Percentiles rank a stretch among this genome's conserved stretches.
phyloP scores from a whole-genome alignment of 2,797 vertebrate species.

The Scolopax rusticola region DNA sequence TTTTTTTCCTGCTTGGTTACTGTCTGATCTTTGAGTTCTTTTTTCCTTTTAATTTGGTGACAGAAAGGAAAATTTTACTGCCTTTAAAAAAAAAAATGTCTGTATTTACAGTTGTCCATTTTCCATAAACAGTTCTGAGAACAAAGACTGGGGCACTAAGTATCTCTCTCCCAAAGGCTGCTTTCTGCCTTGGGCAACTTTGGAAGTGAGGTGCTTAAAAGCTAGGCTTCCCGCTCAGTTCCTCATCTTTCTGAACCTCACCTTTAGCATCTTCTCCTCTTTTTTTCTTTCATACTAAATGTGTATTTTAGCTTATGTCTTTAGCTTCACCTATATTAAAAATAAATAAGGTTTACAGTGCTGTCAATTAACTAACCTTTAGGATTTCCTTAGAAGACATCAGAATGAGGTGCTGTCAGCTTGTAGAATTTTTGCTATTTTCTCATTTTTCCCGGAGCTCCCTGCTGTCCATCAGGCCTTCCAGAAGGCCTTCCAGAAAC shows the following conservation, averaged over 20 bases:
- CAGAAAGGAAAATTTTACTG: neutral
- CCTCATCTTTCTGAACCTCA: neutral
- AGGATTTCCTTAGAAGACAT: neutral
- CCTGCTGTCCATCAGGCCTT: neutral
- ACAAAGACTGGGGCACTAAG: conserved; percentile 36
- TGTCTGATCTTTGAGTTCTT: neutral
- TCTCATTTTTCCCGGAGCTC: neutral
- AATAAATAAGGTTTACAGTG: neutral
- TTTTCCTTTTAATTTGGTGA: neutral
- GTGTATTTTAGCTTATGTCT: neutral
- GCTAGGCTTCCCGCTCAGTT: neutral
- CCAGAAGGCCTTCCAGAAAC: neutral
- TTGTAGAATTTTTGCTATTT: neutral
- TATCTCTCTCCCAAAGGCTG: conserved; percentile 65
- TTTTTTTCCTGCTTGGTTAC: neutral
- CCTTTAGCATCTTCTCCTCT: neutral
- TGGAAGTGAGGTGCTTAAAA: conserved; percentile 65
- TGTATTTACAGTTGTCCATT: conserved; percentile 51
- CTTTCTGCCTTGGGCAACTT: conserved; percentile 57
- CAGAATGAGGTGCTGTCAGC: neutral
- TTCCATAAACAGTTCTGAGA: conserved; percentile 45
- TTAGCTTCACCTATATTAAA: neutral
- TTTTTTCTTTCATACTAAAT: neutral
- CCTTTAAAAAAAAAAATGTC: neutral
- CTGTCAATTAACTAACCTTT: neutral